A percentile compares a stretch with the other conserved stretches of the same genome.
Conservation (phyloP, 2,888 invertebrate species). For the Octonoba sinensis region DNA sequence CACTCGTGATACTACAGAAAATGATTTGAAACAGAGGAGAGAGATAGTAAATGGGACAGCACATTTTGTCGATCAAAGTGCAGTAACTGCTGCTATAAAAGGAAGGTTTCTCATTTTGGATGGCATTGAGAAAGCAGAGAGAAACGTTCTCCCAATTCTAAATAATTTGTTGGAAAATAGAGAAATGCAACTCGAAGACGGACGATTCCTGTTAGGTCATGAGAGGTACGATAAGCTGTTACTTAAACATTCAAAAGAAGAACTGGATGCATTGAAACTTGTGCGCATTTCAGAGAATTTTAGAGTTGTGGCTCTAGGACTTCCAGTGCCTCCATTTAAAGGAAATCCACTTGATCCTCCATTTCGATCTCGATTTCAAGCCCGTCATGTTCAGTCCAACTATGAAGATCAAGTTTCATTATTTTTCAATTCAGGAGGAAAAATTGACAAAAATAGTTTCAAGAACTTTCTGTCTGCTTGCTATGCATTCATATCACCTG, state of each 20-base stretch:
- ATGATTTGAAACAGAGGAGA: slow-evolving; percentile 94
- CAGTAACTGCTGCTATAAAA: slow-evolving; percentile 90
- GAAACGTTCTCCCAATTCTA: slow-evolving; percentile 94
- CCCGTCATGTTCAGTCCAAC: slow-evolving; percentile 79
- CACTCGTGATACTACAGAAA: slow-evolving; percentile 95
- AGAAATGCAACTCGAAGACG: slow-evolving; percentile 98
- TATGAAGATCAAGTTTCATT: slow-evolving; percentile 43
- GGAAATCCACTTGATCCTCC: slow-evolving; percentile 97
- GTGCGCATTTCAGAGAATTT: slow-evolving; percentile 93
- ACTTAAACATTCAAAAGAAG: slow-evolving; percentile 80
- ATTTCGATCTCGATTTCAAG: slow-evolving; percentile 93
- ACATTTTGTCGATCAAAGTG: slow-evolving; percentile 92
- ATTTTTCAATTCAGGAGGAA: slow-evolving; percentile 20
- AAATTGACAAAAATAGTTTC: slow-evolving; percentile 14
- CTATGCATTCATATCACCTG: slow-evolving; percentile 28
- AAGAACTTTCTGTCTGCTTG: slow-evolving; percentile 54
- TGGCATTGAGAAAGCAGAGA: slow-evolving; percentile 96
- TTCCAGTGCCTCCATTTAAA: slow-evolving; percentile 87
- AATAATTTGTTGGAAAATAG: slow-evolving; percentile 97
- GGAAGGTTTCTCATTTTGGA: slow-evolving; percentile 91
- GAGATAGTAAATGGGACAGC: slow-evolving; percentile 91
- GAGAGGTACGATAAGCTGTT: slow-evolving; percentile 89
- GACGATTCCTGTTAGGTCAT: slow-evolving; percentile 90
- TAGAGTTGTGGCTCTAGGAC: slow-evolving; percentile 90
- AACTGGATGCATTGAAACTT: slow-evolving; percentile 87